A percentile compares a stretch with the other conserved stretches of the same genome.
These are phyloP conservation scores for Vannuccia rotundouncinata DNA, from an alignment of 2,888 invertebrate species.

Conservation along the genomic window DNA sequence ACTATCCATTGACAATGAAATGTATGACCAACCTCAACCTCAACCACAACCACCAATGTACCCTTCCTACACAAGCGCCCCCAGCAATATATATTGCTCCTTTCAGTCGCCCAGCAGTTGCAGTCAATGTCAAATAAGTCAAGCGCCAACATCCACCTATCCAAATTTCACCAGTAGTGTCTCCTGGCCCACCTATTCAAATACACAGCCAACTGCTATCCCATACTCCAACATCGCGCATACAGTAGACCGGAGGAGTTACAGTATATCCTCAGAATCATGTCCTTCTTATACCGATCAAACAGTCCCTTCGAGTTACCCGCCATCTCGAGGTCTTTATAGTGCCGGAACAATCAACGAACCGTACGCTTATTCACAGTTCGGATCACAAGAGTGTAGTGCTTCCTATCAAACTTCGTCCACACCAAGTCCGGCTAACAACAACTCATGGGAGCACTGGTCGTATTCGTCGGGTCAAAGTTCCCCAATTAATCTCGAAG, in stretches of 20 bases:
- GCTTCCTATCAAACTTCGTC: not conserved
- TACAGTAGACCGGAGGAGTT: not conserved
- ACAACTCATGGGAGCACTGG: not conserved
- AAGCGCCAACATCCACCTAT: not conserved
- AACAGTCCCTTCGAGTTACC: not conserved
- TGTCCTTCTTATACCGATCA: not conserved
- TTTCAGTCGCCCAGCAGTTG: not conserved
- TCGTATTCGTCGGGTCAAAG: slow-evolving; percentile 1
- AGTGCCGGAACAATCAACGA: not conserved
- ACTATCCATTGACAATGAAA: not conserved
- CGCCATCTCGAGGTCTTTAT: not conserved
- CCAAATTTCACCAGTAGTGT: not conserved
- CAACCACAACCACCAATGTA: not conserved
- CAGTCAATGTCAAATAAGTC: not conserved
- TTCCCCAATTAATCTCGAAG: not conserved
- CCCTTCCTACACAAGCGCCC: not conserved
- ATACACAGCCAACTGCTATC: not conserved
- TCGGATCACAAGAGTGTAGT: not conserved
- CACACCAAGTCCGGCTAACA: not conserved
- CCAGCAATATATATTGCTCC: too few species aligned
- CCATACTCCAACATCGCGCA: not conserved
- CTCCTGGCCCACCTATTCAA: not conserved
- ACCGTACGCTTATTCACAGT: not conserved
- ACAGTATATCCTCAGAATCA: not conserved
- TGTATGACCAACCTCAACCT: not conserved